Evolutionary conservation across 2,888 invertebrate genomes (phyloP).

Genomic region (Argyra leucocephala): DNA sequence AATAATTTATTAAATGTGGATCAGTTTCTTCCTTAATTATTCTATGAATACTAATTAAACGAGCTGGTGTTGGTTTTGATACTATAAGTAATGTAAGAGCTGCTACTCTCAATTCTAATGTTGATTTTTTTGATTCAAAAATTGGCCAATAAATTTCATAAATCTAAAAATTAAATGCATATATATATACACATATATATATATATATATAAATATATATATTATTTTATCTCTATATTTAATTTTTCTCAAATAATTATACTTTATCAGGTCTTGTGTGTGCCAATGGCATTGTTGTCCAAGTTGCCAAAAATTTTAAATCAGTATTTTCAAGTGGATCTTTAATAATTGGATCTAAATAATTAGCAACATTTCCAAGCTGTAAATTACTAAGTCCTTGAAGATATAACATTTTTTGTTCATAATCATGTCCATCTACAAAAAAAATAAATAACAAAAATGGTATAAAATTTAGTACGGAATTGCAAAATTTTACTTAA

Average conservation of each 20-base stretch:
- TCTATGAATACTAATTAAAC: slow-evolving; percentile 59
- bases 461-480: not conserved
- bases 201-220: not conserved
- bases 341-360: slow-evolving; percentile 47
- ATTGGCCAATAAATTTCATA: slow-evolving; percentile 59
- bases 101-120: slow-evolving; percentile 57
- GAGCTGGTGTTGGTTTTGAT: slow-evolving; percentile 55
- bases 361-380: slow-evolving; percentile 48
- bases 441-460: slow-evolving; percentile 16
- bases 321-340: slow-evolving; percentile 47
- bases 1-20: slow-evolving; percentile 59
- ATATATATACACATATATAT: too few species aligned
- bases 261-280: slow-evolving; percentile 47
- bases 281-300: slow-evolving; percentile 51
- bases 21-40: slow-evolving; percentile 54
- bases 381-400: slow-evolving; percentile 61
- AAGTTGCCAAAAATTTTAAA: slow-evolving; percentile 55
- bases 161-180: slow-evolving; percentile 41
- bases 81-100: slow-evolving; percentile 56
- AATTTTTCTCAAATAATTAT: too few species aligned
- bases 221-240: slow-evolving; percentile 20
- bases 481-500: slow-evolving; percentile 47
- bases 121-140: slow-evolving; percentile 55
- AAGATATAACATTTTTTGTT: slow-evolving; percentile 60
- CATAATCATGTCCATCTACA: slow-evolving; percentile 55